These are phyloP conservation scores for Heliocidaris tuberculata DNA, from an alignment of 35 echinoderm and acorn worm genomes.

Conservation along the genomic window DNA sequence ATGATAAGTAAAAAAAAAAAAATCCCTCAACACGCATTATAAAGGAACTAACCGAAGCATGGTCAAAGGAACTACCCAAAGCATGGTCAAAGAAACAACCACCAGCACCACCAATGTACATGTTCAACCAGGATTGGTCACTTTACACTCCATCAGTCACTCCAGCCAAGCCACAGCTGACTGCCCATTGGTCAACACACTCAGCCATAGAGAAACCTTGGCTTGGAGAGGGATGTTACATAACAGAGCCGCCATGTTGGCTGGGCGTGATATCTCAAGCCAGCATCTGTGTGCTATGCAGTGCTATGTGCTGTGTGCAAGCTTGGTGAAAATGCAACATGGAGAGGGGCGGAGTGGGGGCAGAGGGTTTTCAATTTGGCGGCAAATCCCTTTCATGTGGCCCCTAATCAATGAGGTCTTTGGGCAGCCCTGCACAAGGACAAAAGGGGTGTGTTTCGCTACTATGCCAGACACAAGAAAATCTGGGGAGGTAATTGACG, in stretches of 20 bases:
- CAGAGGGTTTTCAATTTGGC: not conserved
- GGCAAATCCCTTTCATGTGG: slow-evolving; percentile 24
- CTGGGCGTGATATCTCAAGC: not conserved
- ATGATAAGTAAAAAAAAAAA: too few species aligned
- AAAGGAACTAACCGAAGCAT: too few species aligned
- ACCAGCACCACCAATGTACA: not conserved
- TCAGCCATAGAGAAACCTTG: not conserved
- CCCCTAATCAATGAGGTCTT: not conserved
- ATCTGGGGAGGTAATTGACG: slow-evolving; percentile 11
- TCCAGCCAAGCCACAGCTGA: not conserved
- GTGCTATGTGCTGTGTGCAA: not conserved
- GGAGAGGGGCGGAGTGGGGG: not conserved
- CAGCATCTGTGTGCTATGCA: not conserved
- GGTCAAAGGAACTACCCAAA: too few species aligned
- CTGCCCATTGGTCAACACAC: slow-evolving; percentile 26
- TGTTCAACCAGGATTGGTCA: slow-evolving; percentile 26
- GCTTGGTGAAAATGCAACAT: not conserved
- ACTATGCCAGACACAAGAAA: not conserved
- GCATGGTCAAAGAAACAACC: too few species aligned
- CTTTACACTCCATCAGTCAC: not conserved
- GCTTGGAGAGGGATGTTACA: not conserved
- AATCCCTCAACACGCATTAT: too few species aligned
- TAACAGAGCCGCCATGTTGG: not conserved
- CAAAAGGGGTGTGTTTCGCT: not conserved
- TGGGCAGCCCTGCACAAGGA: not conserved